Evolutionary conservation across 2,113 vertebrate genomes (phyloP).

Genomic region (Misgurnus anguillicaudatus): DNA sequence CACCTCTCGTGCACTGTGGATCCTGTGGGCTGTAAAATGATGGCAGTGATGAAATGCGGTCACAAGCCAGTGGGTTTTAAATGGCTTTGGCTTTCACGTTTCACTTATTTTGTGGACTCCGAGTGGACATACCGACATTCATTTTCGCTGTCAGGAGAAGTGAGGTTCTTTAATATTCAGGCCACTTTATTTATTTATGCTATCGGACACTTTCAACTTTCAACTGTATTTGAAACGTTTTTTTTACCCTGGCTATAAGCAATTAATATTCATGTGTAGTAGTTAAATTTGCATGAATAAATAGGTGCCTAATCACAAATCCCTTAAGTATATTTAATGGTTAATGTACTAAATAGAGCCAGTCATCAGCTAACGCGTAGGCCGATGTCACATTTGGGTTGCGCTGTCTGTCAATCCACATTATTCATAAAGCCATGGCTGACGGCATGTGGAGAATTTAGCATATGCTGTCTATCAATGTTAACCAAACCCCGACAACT

Average conservation of each 20-base stretch:
- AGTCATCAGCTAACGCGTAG: neutral
- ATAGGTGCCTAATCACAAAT: neutral
- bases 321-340: neutral
- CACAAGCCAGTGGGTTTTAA: slow-evolving; percentile 57
- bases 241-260: too few relatives aligned
- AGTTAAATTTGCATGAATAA: too few relatives aligned
- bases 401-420: neutral
- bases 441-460: slow-evolving; percentile 3
- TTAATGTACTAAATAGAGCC: neutral
- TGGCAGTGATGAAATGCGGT: slow-evolving; percentile 47
- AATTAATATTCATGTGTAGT: too few relatives aligned
- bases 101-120: slow-evolving; percentile 35
- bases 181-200: too few relatives aligned
- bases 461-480: neutral
- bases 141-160: slow-evolving; percentile 66
- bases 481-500: neutral
- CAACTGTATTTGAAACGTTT: too few relatives aligned
- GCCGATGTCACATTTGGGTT: neutral
- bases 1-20: neutral
- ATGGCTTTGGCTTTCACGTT: slow-evolving; percentile 50
- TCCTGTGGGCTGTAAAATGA: neutral
- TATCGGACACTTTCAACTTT: too few relatives aligned
- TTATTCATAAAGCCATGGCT: neutral
- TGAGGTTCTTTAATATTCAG: slow-evolving; percentile 46
- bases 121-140: slow-evolving; percentile 60